These are phyloP conservation scores for Eupithecia insigniata DNA, from an alignment of 2,888 invertebrate genomes.

Conservation along the genomic window DNA sequence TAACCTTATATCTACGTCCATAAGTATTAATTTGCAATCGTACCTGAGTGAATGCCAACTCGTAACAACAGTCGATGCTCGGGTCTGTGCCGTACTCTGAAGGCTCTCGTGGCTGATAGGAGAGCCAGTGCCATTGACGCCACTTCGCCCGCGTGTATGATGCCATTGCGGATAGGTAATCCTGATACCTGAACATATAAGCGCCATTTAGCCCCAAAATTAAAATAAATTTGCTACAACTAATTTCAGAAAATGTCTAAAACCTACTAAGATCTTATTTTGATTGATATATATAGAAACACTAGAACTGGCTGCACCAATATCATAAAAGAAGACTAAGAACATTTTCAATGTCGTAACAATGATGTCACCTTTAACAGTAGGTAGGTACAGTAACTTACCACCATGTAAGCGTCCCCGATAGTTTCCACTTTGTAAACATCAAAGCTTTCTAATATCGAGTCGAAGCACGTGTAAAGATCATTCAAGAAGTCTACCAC, in stretches of 20 bases:
- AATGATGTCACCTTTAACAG: too few relatives aligned
- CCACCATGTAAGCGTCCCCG: slow-evolving; percentile 97
- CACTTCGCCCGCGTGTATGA: slow-evolving; percentile 95
- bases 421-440: slow-evolving; percentile 97
- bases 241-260: too few relatives aligned
- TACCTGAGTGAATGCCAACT: slow-evolving; percentile 96
- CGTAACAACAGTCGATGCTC: slow-evolving; percentile 94
- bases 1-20: too few relatives aligned
- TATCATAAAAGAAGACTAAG: too few relatives aligned
- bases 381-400: too few relatives aligned
- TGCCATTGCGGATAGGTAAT: slow-evolving; percentile 94
- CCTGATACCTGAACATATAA: slow-evolving; percentile 93
- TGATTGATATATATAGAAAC: too few relatives aligned
- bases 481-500: slow-evolving; percentile 97
- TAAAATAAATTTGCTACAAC: too few relatives aligned
- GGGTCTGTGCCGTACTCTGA: slow-evolving; percentile 94
- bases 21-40: background rate
- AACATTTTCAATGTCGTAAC: too few relatives aligned
- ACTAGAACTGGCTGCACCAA: too few relatives aligned
- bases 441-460: slow-evolving; percentile 95
- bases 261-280: too few relatives aligned
- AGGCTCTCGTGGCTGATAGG: slow-evolving; percentile 92
- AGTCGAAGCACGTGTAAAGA: slow-evolving; percentile 97
- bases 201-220: too few relatives aligned
- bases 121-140: slow-evolving; percentile 96